Evolutionary conservation across 2,797 vertebrate genomes (phyloP), one percentile per base, ranked within the genome.

Genomic region (Parambassis ranga): DNA sequence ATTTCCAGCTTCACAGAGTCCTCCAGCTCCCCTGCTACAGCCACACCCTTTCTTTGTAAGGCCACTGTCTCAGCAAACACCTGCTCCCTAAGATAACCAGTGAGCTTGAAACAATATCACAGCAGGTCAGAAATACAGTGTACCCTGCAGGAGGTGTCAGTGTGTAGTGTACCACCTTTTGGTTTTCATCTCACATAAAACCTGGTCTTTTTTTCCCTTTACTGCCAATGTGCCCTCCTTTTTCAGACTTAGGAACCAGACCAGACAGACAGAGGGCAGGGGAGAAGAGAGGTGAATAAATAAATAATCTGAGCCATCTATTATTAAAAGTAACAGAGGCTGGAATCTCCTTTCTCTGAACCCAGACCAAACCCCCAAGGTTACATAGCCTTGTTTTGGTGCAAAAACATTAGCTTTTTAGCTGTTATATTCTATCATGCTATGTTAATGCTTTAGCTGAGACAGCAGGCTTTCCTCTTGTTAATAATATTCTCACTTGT

Each of bases 291-390:
- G 56, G 61, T 43, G 70, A 67, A 90, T 92, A 64, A 93, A 92
- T 92, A 91, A 92, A 88, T 89, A 4, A 93, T 90, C 5, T 28
- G 39, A 44, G n/a, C 31, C 78, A 90, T 93, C 65, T 75, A 92
- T 92, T 89, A 94, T 92, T 92, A 44, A 93, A 76, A 32, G 50
- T 66, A 46, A 86, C 70, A 26, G 77, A 69, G 82, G 36, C 65
- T 79, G 32, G 65, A 50, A 44, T 77, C 71, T 76, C 62, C 32
- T 64, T n/a, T n/a, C 43, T 53, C 57, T 75, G 28, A 73, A 50
- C 30, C 67, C 50, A 7, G 6, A 56, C 39, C 27, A 28, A 48
- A 38, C 27, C 48, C 52, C 44, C 62, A 16, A 53, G 61, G 38
- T 69, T 74, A 20, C 20, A 10, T 7, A 59, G 23, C 38, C 71